Base-by-base conservation (phyloP, 2,113 vertebrate genomes). In the Labeo rohita region DNA sequence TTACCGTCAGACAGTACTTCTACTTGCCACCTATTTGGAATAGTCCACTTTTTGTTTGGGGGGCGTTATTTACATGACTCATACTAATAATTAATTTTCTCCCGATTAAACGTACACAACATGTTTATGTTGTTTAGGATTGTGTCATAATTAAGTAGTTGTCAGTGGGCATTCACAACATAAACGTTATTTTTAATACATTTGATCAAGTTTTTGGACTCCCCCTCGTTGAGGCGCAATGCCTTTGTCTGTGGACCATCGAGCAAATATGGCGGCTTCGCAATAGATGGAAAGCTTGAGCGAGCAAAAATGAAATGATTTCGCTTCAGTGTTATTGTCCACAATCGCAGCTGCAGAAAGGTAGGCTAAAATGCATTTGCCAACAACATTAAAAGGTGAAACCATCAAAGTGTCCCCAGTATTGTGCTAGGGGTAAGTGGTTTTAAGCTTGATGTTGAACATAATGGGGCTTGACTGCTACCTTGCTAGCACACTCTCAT, bases 201-300 rank as follows among this genome's bases (percentile, higher is more conserved):
- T 28, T 10, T 36, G 6, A 45, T 3, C 52, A 68, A 39, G 45
- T 47, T 28, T 56, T 70, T 61, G 66, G n/a, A 75, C 79, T 83
- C 92, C 93, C 91, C 83, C 85, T 88, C 76, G 82, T 87, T 87
- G 89, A 43, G 18, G 3, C 8, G 45, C 89, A 91, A 91, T 96
- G 93, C 90, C 90, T 86, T 89, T 89, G 87, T 92, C 95, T 93
- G 93, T 93, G 93, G 94, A 94, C 91, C 93, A 95, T 92, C 95
- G 93, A 92, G 94, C 94, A 96, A 95, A 96, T 84, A 96, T 96
- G 95, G 95, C 95, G 95, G 95, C 95, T 93, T 94, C 93, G 94
- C 93, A 95, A 95, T 96, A 95, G 93, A 95, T 96, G 94, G 93
- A 95, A 94, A 94, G 95, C 94, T 94, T 95, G 94, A 95, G 91